These are phyloP conservation scores for Onychostruthus taczanowskii DNA, from an alignment of 2,113 vertebrate genomes.

Conservation along the genomic window DNA sequence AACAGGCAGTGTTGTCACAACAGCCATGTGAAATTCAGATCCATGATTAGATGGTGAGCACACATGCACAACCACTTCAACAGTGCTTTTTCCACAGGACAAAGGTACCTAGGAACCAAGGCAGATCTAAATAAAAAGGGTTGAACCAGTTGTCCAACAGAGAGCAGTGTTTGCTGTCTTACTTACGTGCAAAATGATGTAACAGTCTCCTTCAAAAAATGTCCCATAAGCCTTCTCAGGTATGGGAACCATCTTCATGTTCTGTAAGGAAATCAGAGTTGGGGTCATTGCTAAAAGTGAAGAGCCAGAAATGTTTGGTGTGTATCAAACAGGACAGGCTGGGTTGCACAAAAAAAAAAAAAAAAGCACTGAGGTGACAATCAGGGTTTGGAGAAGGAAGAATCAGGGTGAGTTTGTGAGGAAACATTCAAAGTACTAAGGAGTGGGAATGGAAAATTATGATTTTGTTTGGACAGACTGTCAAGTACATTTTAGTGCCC, in stretches of 20 bases:
- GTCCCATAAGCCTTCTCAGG: slow-evolving; percentile 81
- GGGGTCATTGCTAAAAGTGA: neutral
- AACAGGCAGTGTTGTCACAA: neutral
- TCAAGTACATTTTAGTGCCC: neutral
- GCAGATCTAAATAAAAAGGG: neutral
- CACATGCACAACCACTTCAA: neutral
- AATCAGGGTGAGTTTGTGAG: neutral
- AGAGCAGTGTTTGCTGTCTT: neutral
- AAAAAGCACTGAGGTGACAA: neutral
- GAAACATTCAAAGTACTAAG: neutral
- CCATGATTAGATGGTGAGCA: neutral
- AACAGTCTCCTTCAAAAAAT: slow-evolving; percentile 91
- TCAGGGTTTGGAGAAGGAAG: neutral
- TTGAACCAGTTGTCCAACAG: neutral
- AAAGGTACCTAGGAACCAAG: neutral
- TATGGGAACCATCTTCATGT: slow-evolving; percentile 86
- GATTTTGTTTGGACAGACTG: neutral
- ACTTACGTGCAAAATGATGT: slow-evolving; percentile 85
- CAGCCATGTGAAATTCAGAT: neutral
- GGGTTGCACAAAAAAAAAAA: neutral
- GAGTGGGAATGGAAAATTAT: neutral
- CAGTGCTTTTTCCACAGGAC: neutral
- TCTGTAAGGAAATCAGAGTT: slow-evolving; percentile 65
- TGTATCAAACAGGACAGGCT: neutral
- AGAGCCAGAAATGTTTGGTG: neutral